These are phyloP conservation scores for Brenthis ino DNA, from an alignment of 2,888 invertebrate species.

Conservation along the genomic window DNA sequence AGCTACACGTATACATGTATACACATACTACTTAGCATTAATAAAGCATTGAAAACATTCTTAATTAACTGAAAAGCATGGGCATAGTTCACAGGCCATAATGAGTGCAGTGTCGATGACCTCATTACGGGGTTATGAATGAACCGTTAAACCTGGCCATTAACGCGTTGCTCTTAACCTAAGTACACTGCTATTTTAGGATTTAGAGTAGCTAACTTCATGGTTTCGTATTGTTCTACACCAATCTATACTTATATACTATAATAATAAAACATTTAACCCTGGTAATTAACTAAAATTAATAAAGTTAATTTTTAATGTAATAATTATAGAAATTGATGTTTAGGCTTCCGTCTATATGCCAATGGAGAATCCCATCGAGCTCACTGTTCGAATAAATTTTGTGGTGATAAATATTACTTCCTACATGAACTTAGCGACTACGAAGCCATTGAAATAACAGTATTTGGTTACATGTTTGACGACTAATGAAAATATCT, in stretches of 20 bases:
- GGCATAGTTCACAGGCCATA: conserved; percentile 39
- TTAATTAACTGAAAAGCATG: conserved; percentile 36
- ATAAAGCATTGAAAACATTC: conserved; percentile 18
- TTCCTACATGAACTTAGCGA: too few species aligned
- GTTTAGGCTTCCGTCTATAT: too few species aligned
- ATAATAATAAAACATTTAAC: too few species aligned
- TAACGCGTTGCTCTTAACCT: conserved; percentile 57
- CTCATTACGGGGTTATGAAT: conserved; percentile 74
- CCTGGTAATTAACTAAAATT: too few species aligned
- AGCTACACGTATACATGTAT: not conserved
- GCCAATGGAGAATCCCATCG: too few species aligned
- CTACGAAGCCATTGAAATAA: too few species aligned
- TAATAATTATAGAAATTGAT: too few species aligned
- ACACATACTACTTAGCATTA: conserved; percentile 5
- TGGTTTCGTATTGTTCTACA: not conserved
- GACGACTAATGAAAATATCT: too few species aligned
- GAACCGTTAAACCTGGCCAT: conserved; percentile 67
- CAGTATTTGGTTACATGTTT: too few species aligned
- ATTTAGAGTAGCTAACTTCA: conserved; percentile 44
- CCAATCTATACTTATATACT: not conserved
- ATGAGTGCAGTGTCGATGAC: conserved; percentile 60
- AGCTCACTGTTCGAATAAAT: too few species aligned
- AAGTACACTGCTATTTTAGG: conserved; percentile 55
- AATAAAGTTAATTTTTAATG: too few species aligned
- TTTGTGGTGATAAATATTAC: too few species aligned